phyloP scores from a whole-genome alignment of 2,888 invertebrate genomes.

The Nephrotoma flavescens region DNA sequence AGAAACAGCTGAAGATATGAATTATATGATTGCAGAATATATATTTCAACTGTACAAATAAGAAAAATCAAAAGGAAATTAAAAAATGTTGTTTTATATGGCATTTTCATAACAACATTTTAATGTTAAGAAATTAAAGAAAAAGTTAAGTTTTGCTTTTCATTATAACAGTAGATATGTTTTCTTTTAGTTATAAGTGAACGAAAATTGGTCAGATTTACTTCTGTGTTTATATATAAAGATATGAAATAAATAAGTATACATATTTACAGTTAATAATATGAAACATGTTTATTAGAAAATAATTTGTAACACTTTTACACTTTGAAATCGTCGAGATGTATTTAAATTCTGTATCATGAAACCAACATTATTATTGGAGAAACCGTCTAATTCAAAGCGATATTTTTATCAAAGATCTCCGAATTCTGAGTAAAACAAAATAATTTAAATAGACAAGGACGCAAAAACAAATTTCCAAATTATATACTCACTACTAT shows the following conservation, averaged over 20 bases:
- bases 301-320: neutral
- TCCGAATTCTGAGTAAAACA: no score
- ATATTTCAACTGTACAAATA: neutral
- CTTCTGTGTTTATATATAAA: neutral
- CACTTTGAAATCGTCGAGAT: neutral
- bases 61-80: neutral
- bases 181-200: neutral
- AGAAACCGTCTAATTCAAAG: no score
- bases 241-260: neutral
- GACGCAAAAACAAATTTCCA: no score
- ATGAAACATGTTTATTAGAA: neutral
- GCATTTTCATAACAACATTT: neutral
- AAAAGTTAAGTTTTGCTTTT: neutral
- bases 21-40: neutral
- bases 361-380: no score
- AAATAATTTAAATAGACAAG: no score
- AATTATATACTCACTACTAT: no score
- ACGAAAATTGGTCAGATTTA: neutral
- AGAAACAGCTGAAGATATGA: neutral
- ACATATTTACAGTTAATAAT: neutral
- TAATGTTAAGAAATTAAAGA: neutral
- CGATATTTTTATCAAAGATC: no score
- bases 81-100: neutral
- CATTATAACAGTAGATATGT: neutral
- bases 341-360: no score